phyloP scores from a whole-genome alignment of 2,797 vertebrate species.

The Triplophysa bombifrons region DNA sequence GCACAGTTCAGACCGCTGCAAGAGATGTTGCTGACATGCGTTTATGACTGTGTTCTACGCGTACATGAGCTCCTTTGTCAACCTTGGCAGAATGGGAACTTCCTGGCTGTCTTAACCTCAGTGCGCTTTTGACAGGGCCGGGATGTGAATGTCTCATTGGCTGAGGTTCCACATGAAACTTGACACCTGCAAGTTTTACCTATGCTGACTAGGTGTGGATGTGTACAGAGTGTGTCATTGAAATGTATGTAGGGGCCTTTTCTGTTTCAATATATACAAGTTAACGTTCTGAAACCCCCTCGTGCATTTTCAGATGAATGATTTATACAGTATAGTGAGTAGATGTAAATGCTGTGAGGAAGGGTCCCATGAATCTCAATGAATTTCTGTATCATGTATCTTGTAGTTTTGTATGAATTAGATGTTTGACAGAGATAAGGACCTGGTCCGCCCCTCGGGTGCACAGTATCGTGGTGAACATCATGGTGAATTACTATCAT shows the following conservation, averaged over 20 bases:
- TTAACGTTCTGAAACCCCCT: background rate
- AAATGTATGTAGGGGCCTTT: conserved; percentile 26
- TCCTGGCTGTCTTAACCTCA: conserved; percentile 66
- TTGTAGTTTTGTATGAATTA: conserved; percentile 31
- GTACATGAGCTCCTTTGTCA: conserved; percentile 53
- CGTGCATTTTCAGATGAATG: conserved; percentile 3
- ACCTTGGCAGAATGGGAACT: conserved; percentile 68
- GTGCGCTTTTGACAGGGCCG: conserved; percentile 65
- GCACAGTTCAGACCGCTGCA: conserved; percentile 14
- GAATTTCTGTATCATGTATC: conserved; percentile 19
- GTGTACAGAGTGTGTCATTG: background rate
- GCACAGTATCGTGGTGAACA: conserved; percentile 13
- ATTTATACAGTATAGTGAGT: conserved; percentile 12
- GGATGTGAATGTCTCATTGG: conserved; percentile 66
- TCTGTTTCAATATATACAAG: conserved; percentile 4
- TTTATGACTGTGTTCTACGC: conserved; percentile 33
- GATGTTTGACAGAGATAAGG: conserved; percentile 63
- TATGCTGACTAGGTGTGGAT: conserved; percentile 28
- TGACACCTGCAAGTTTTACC: conserved; percentile 70
- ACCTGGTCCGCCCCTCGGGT: conserved; percentile 47
- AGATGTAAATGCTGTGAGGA: conserved; percentile 29
- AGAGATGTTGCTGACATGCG: conserved; percentile 15
- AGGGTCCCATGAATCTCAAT: conserved; percentile 14
- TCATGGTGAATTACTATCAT: conserved; percentile 21
- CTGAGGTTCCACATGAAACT: conserved; percentile 70